phyloP scores from a whole-genome alignment of 1,140 invertebrate species.

The Diploscapter pachys region DNA sequence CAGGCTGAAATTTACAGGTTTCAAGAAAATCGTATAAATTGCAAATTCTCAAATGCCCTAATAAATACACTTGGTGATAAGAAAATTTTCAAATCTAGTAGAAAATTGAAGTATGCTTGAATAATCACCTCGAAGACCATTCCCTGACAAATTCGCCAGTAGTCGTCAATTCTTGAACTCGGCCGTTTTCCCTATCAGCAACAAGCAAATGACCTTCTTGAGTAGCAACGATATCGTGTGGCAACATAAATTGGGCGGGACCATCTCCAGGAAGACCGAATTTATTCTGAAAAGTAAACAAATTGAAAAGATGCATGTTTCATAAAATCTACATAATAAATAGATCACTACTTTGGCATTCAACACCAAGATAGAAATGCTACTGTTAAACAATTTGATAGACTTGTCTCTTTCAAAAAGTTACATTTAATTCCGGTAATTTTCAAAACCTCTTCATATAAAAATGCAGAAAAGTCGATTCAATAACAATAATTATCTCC shows the following conservation, averaged over 20 bases:
- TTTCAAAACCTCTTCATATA: no score
- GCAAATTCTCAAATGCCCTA: not conserved
- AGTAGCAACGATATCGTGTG: not conserved
- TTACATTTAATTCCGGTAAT: not conserved
- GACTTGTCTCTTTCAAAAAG: not conserved
- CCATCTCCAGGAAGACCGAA: slow-evolving; percentile 27
- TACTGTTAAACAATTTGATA: no score
- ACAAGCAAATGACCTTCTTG: not conserved
- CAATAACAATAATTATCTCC: not conserved
- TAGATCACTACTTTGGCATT: no score
- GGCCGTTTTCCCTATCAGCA: not conserved
- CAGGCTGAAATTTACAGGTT: not conserved
- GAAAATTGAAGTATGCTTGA: not conserved
- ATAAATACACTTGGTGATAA: not conserved
- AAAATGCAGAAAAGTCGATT: not conserved
- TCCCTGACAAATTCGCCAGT: not conserved
- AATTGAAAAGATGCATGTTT: not conserved
- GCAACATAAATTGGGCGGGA: slow-evolving; percentile 62
- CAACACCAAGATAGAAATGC: no score
- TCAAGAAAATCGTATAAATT: not conserved
- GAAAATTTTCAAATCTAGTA: not conserved
- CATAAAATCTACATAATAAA: not conserved
- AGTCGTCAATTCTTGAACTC: not conserved
- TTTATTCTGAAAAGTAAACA: slow-evolving; percentile 13
- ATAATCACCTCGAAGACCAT: not conserved